A percentile compares a stretch with the other conserved stretches of the same genome.
phyloP scores from a whole-genome alignment of 2,888 invertebrate species.

The Lochmaea capreae region DNA sequence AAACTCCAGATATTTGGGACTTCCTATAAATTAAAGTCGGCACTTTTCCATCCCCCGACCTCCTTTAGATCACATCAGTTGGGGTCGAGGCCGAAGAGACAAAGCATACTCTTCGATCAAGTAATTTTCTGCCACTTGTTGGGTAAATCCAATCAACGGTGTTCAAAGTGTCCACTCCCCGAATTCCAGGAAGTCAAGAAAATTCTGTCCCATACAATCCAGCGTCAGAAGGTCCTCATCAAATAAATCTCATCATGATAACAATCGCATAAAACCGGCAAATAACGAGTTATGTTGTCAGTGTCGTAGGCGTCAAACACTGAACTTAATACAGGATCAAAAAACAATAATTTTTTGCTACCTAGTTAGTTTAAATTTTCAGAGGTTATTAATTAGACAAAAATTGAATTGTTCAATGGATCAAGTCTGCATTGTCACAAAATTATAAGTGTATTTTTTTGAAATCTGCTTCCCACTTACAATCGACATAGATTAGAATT shows the following conservation, averaged over 20 bases:
- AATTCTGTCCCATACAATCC: constrained; percentile 21
- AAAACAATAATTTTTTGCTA: too few species aligned
- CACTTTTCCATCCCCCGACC: too few species aligned
- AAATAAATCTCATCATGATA: constrained; percentile 12
- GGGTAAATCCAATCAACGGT: constrained; percentile 23
- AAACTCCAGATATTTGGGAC: too few species aligned
- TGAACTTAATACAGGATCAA: too few species aligned
- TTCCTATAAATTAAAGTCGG: too few species aligned
- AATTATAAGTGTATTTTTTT: too few species aligned
- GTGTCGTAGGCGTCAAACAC: background rate
- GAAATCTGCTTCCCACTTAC: too few species aligned
- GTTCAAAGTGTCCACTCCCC: constrained; percentile 15
- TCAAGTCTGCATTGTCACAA: too few species aligned
- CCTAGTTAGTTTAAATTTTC: too few species aligned
- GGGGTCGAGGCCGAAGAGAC: background rate
- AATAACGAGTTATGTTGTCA: constrained; percentile 8
- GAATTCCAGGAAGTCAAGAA: constrained; percentile 20
- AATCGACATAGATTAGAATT: too few species aligned
- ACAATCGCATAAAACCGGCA: constrained; percentile 2
- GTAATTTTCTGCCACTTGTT: constrained; percentile 23
- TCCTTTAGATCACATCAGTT: background rate
- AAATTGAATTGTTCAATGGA: too few species aligned
- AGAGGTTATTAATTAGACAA: too few species aligned
- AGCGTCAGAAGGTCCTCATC: background rate
- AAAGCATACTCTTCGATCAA: constrained; percentile 20